phyloP scores from a whole-genome alignment of 2,113 vertebrate genomes.

The Agapornis roseicollis region DNA sequence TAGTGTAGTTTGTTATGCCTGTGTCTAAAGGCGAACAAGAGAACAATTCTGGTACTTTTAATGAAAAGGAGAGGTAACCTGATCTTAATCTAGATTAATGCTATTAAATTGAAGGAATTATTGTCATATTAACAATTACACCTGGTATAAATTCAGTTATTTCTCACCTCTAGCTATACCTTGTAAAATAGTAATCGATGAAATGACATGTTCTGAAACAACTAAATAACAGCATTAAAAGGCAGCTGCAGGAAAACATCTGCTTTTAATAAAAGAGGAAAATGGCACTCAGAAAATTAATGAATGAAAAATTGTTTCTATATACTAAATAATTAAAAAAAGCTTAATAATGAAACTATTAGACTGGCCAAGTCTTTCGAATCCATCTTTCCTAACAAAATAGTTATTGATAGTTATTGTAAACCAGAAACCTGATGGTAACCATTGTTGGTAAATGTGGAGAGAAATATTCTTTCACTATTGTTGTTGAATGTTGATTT shows the following conservation, averaged over 20 bases:
- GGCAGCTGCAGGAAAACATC: neutral
- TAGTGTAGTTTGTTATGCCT: neutral
- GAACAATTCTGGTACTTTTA: neutral
- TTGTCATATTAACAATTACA: neutral
- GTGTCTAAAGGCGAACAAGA: neutral
- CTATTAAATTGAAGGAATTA: neutral
- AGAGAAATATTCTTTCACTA: neutral
- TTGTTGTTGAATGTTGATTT: neutral
- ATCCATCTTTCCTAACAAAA: neutral
- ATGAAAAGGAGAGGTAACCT: neutral
- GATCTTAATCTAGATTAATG: neutral
- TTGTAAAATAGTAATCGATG: neutral
- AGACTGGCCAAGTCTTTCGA: neutral
- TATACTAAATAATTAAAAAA: neutral
- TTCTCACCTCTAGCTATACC: neutral
- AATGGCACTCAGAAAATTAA: neutral
- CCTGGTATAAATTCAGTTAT: neutral
- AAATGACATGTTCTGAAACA: neutral
- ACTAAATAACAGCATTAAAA: neutral
- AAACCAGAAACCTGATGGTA: neutral
- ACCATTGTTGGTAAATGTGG: neutral
- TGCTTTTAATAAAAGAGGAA: neutral
- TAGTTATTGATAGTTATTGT: neutral
- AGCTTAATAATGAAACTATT: neutral
- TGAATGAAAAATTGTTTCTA: neutral